A percentile compares a stretch with the other conserved stretches of the same genome.
These are phyloP conservation scores for Drosophila subsilvestris DNA, from an alignment of 2,888 invertebrate species.

Conservation along the genomic window DNA sequence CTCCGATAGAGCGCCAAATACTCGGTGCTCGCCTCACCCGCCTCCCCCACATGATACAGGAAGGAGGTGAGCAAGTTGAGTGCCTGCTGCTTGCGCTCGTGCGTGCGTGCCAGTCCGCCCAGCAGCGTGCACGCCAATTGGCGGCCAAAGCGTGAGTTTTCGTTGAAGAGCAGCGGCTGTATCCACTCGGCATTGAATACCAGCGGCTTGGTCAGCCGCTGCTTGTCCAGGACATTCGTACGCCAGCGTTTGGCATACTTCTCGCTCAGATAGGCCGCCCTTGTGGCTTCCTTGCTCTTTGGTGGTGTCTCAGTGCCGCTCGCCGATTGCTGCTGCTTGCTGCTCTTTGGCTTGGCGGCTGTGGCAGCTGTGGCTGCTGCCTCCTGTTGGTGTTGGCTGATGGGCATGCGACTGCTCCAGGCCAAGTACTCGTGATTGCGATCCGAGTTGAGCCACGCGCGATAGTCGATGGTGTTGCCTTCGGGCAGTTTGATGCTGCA, in stretches of 20 bases:
- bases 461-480: constrained; percentile 89
- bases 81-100: constrained; percentile 89
- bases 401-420: constrained; percentile 89
- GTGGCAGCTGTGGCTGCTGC: neutral
- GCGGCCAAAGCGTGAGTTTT: constrained; percentile 94
- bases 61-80: constrained; percentile 94
- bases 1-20: constrained; percentile 94
- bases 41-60: constrained; percentile 92
- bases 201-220: constrained; percentile 83
- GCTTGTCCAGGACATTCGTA: constrained; percentile 79
- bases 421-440: constrained; percentile 88
- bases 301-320: constrained; percentile 23
- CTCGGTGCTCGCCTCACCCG: constrained; percentile 96
- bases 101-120: constrained; percentile 90
- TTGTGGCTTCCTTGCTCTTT: constrained; percentile 58
- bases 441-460: constrained; percentile 90
- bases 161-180: constrained; percentile 95
- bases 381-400: constrained; percentile 59
- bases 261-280: constrained; percentile 87
- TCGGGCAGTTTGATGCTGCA: constrained; percentile 86
- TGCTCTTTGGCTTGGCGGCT: constrained; percentile 42
- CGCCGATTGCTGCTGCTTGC: constrained; percentile 43
- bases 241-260: constrained; percentile 91
- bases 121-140: constrained; percentile 95
- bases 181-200: constrained; percentile 90